Evolutionary conservation across 2,888 invertebrate species (phyloP).

Genomic region (Spisula subtruncata): DNA sequence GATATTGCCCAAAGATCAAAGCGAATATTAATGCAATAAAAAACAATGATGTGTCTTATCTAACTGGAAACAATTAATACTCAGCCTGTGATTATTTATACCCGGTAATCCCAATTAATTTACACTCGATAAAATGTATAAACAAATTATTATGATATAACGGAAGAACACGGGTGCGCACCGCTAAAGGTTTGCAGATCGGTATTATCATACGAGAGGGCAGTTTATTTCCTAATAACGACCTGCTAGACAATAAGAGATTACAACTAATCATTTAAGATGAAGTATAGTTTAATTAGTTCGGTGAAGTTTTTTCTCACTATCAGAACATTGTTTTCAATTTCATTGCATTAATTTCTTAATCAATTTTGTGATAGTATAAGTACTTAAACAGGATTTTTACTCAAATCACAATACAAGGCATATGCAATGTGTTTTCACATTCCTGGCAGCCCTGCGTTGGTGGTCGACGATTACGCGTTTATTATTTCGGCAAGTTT

Average conservation of each 20-base stretch:
- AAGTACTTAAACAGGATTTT: no score
- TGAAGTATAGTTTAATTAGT: conserved; percentile 19
- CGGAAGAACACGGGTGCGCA: background rate
- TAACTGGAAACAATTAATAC: conserved; percentile 44
- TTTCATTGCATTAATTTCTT: background rate
- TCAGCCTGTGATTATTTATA: conserved; percentile 43
- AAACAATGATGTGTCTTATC: conserved; percentile 46
- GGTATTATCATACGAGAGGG: conserved; percentile 5
- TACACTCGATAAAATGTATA: conserved; percentile 52
- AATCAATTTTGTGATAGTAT: background rate
- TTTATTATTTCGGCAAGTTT: no score
- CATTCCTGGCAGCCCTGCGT: no score
- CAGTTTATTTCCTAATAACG: background rate
- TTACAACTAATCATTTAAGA: conserved; percentile 10
- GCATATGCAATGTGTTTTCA: no score
- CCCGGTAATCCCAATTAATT: conserved; percentile 62
- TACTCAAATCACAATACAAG: no score
- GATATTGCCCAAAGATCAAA: conserved; percentile 65
- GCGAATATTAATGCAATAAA: conserved; percentile 51
- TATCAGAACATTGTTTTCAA: background rate
- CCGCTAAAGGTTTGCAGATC: background rate
- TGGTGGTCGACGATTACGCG: no score
- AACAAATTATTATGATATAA: conserved; percentile 45
- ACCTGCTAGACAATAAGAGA: background rate
- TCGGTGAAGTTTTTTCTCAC: background rate